These are phyloP conservation scores for Unio delphinus DNA, from an alignment of 2,888 invertebrate genomes.

Conservation along the genomic window DNA sequence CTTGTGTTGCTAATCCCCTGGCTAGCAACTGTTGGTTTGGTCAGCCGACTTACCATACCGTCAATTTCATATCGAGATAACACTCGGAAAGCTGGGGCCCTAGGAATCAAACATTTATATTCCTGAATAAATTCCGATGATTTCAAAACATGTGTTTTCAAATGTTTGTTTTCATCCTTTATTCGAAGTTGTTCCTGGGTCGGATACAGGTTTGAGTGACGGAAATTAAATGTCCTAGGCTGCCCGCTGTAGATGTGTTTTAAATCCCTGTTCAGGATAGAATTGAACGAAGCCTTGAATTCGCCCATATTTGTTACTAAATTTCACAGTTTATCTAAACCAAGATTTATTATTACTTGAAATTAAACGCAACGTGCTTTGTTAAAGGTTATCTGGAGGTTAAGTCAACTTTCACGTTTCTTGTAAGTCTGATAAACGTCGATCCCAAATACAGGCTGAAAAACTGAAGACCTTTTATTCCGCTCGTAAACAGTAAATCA, in stretches of 20 bases:
- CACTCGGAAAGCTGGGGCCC: conserved; percentile 57
- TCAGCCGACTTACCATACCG: conserved; percentile 41
- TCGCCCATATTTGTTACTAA: conserved; percentile 36
- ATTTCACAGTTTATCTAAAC: neutral
- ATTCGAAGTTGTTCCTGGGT: conserved; percentile 52
- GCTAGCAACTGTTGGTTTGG: conserved; percentile 47
- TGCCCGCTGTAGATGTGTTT: conserved; percentile 61
- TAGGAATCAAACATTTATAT: conserved; percentile 54
- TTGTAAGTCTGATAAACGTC: no score
- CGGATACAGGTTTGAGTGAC: conserved; percentile 44
- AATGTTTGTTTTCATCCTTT: conserved; percentile 41
- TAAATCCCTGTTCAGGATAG: conserved; percentile 52
- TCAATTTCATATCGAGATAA: conserved; percentile 53
- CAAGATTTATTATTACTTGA: no score
- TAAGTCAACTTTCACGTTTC: no score
- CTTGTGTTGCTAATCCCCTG: conserved; percentile 39
- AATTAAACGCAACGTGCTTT: no score
- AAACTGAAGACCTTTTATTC: no score
- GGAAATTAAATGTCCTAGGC: conserved; percentile 33
- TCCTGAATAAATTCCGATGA: conserved; percentile 53
- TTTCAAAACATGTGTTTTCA: conserved; percentile 48
- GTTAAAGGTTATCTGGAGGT: no score
- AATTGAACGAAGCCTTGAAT: conserved; percentile 52
- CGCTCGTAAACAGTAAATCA: no score
- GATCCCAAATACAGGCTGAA: no score